These are phyloP conservation scores for Salvelinus fontinalis DNA, from an alignment of 2,113 vertebrate species.

Conservation along the genomic window DNA sequence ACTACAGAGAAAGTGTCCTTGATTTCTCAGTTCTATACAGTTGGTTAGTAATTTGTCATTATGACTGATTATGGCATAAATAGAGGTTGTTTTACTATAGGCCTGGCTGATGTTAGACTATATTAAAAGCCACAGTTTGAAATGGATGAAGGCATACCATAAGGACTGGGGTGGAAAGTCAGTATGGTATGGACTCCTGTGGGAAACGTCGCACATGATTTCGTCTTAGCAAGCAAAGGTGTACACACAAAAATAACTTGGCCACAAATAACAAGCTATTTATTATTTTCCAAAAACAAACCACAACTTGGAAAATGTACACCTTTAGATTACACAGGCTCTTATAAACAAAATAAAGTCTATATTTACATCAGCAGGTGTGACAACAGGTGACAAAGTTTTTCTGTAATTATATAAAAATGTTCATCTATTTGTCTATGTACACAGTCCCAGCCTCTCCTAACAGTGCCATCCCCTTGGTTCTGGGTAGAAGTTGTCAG, in stretches of 20 bases:
- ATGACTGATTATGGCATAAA: too few relatives aligned
- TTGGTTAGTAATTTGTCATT: too few relatives aligned
- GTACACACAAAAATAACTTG: not conserved
- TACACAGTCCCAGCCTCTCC: constrained; percentile 22
- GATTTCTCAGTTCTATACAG: too few relatives aligned
- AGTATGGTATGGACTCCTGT: not conserved
- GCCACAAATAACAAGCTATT: constrained; percentile 55
- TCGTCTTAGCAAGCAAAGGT: not conserved
- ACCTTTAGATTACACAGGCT: constrained; percentile 92
- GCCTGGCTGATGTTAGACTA: too few relatives aligned
- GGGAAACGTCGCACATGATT: constrained; percentile 18
- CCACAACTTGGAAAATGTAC: constrained; percentile 80
- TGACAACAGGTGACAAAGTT: constrained; percentile 48
- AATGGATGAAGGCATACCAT: not conserved
- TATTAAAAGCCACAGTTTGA: not conserved
- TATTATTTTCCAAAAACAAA: constrained; percentile 70
- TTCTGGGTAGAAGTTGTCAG: too few relatives aligned
- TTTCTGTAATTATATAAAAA: constrained; percentile 48
- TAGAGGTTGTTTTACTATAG: too few relatives aligned
- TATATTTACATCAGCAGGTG: constrained; percentile 90
- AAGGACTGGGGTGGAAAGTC: constrained; percentile 13
- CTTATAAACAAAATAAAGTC: constrained; percentile 99
- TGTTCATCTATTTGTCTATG: constrained; percentile 29
- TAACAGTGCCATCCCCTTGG: not conserved
- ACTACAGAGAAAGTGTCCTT: not conserved